These are phyloP conservation scores for Argynnis bischoffii DNA, from an alignment of 2,888 invertebrate species.

Conservation along the genomic window DNA sequence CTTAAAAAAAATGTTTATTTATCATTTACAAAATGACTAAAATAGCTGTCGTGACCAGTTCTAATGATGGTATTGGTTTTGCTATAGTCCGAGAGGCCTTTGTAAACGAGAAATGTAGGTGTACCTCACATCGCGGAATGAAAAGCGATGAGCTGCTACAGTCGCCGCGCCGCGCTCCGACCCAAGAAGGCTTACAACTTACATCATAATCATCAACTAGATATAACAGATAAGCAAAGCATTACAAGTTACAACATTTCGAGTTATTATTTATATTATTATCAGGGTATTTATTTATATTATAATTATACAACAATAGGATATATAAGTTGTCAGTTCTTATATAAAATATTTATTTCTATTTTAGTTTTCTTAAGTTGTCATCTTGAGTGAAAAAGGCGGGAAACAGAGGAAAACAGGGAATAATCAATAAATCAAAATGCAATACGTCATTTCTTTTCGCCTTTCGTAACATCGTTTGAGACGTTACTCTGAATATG, in stretches of 20 bases:
- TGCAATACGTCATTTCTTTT: no score
- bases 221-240: conserved; percentile 84
- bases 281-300: no score
- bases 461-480: no score
- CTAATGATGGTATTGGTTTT: neutral
- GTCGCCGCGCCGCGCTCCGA: neutral
- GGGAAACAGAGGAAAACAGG: no score
- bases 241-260: conserved; percentile 72
- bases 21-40: neutral
- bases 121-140: neutral
- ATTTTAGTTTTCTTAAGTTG: no score
- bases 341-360: no score
- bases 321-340: no score
- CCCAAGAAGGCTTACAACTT: conserved; percentile 3
- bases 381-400: no score
- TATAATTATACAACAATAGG: no score
- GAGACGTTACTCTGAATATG: no score
- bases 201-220: conserved; percentile 63
- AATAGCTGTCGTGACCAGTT: conserved; percentile 3
- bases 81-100: neutral
- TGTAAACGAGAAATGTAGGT: neutral
- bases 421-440: no score
- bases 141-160: neutral
- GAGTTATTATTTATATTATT: conserved; percentile 75
- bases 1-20: no score